These are phyloP conservation scores for Anniella stebbinsi DNA, from an alignment of 2,797 vertebrate genomes.

Conservation along the genomic window DNA sequence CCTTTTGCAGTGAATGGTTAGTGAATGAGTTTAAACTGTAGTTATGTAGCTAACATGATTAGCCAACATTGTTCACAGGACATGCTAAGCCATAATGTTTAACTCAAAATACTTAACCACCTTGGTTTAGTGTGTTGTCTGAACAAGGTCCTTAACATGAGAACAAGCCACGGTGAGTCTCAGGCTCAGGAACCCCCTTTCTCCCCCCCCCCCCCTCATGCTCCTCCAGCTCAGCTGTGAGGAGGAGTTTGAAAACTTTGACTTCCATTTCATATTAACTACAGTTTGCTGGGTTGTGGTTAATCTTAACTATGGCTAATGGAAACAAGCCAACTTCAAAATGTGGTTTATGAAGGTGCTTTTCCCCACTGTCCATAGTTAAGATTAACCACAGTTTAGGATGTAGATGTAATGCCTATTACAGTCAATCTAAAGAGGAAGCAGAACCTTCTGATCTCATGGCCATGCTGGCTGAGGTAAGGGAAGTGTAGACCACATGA, in stretches of 20 bases:
- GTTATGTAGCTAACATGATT: too few species aligned
- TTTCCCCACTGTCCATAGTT: background rate
- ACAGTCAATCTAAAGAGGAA: background rate
- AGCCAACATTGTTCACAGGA: too few species aligned
- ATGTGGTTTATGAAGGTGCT: background rate
- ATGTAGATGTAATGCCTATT: background rate
- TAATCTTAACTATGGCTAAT: background rate
- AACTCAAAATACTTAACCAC: too few species aligned
- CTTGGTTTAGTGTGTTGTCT: too few species aligned
- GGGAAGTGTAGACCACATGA: background rate
- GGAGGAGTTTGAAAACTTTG: background rate
- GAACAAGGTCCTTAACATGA: background rate
- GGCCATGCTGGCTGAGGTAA: background rate
- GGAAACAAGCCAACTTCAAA: background rate
- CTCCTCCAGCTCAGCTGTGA: background rate
- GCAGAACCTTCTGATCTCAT: background rate
- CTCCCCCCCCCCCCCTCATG: background rate
- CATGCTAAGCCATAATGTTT: too few species aligned
- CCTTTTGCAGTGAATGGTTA: too few species aligned
- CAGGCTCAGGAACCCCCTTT: background rate
- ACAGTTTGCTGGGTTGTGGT: background rate
- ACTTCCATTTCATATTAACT: background rate
- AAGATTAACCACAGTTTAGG: background rate
- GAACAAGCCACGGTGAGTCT: background rate
- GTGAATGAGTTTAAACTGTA: too few species aligned